Evolutionary conservation across 2,888 invertebrate species (phyloP).

Genomic region (Limnephilus marmoratus): DNA sequence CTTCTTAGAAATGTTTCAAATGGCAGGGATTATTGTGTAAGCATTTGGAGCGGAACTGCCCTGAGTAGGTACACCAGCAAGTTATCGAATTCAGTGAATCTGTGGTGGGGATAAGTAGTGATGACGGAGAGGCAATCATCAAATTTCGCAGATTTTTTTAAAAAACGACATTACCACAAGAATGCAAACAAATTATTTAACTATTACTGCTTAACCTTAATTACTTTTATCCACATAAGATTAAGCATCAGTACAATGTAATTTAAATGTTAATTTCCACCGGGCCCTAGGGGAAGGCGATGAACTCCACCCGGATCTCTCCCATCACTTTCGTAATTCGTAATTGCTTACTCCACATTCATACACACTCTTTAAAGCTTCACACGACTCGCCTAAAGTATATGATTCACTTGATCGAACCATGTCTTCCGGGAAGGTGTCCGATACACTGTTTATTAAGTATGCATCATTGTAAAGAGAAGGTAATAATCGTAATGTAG

Average conservation of each 20-base stretch:
- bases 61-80: neutral
- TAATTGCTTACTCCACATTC: neutral
- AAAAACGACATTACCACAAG: neutral
- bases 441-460: neutral
- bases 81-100: neutral
- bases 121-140: neutral
- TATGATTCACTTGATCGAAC: neutral
- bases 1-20: neutral
- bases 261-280: neutral
- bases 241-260: neutral
- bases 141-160: neutral
- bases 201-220: neutral
- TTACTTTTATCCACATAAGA: neutral
- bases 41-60: neutral
- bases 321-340: neutral
- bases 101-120: neutral
- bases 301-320: neutral
- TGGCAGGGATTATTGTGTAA: neutral
- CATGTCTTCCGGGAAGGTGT: too few relatives aligned
- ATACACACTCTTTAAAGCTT: neutral
- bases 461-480: neutral
- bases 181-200: neutral
- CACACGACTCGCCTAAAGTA: neutral
- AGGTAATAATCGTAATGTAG: neutral
- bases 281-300: neutral